Base-by-base conservation (phyloP, 2,797 vertebrate species). In the Glossophaga mutica region DNA sequence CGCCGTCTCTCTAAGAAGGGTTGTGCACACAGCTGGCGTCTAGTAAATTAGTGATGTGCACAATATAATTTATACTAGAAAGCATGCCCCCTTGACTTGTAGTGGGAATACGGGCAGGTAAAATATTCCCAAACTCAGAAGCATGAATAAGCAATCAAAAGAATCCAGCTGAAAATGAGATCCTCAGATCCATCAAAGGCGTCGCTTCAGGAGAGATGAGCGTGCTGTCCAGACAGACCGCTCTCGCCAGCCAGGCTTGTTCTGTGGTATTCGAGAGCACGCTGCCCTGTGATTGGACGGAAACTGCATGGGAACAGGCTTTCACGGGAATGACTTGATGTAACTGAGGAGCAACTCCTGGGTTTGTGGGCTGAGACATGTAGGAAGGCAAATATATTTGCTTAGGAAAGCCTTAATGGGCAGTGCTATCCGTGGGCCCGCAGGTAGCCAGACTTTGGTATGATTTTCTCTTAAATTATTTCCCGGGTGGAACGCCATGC, bases 111-210 rank as follows among this genome's bases (percentile, higher is more conserved):
- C 94, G 79, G 84, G 93, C 93, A 97, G 94, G 87, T 71, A 44
- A 96, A 96, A 77, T 89, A 88, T 79, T 93, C 90, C 85, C 87
- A 91, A 50, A 96, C 22, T 48, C 94, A 92, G 87, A n/a, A 84
- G 71, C 94, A 92, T 96, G 95, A 96, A 94, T 91, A 97, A 95
- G 70, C 42, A 97, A 97, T 97, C 90, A 96, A 98, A 98, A 97
- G 42, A 98, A 98, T 88, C 96, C 96, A 2, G 4, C 97, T 96
- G 95, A 96, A 98, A 98, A 97, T 93, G 96, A 98, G 98, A 96
- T 83, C 95, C 96, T 97, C 74, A 46, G 62, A 86, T 37, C 97
- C 98, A 98, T 98, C 98, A 98, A 98, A 98, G 98, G 93, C 96
- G 94, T 95, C 96, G 96, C 97, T 94, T 96, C 97, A 96, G 93